Conservation (phyloP, 2,113 vertebrate species). For the Neotragus moschatus region DNA sequence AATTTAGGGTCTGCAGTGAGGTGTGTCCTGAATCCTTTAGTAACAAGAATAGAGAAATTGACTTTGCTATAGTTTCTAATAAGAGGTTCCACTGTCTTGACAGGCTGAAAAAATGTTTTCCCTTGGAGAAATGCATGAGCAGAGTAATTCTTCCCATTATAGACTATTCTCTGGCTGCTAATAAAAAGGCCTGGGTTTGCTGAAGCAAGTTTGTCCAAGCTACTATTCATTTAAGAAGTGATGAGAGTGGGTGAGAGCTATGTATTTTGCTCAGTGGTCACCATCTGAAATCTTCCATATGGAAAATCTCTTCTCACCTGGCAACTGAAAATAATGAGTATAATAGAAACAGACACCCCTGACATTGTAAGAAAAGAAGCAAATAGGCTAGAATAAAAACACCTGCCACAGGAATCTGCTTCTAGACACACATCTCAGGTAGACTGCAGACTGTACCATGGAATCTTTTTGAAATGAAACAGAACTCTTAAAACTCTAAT, state of each 20-base stretch:
- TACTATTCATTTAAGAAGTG: neutral
- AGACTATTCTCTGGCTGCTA: neutral
- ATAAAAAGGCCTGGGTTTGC: slow-evolving; percentile 25
- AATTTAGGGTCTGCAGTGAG: neutral
- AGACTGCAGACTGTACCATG: neutral
- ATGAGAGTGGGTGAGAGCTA: neutral
- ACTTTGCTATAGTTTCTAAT: slow-evolving; percentile 6
- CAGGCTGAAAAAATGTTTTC: slow-evolving; percentile 18
- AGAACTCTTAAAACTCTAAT: neutral
- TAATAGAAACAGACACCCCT: neutral
- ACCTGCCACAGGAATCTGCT: neutral
- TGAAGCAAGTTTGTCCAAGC: neutral
- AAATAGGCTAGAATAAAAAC: neutral
- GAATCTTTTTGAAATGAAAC: slow-evolving; percentile 15
- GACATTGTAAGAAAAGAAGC: neutral
- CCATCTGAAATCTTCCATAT: neutral
- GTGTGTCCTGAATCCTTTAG: neutral
- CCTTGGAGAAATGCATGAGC: neutral
- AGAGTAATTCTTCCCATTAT: neutral
- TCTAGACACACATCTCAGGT: neutral
- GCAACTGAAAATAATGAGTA: neutral
- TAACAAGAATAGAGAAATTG: neutral
- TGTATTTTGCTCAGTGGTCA: neutral
- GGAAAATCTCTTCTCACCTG: neutral
- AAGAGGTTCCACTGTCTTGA: neutral